Conservation (phyloP, 2,797 vertebrate genomes). For the Scomberomorus guttatus region DNA sequence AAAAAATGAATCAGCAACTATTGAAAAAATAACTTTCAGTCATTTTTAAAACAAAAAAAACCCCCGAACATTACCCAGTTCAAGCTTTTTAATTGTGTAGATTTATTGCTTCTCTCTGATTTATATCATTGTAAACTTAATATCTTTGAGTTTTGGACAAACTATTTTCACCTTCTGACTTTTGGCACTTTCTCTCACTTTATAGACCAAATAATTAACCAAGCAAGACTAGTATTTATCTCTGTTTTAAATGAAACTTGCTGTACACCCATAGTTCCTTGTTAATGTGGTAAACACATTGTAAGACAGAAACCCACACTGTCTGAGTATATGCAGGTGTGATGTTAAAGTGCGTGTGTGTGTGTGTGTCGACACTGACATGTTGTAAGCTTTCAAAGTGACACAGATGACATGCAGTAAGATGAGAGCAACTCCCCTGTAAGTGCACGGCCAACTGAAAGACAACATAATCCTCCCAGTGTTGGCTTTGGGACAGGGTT, state of each 20-base stretch:
- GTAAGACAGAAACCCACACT: not conserved
- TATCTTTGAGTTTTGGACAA: no score
- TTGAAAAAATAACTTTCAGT: no score
- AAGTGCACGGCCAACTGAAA: not conserved
- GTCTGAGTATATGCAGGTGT: accelerated
- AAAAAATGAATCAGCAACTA: no score
- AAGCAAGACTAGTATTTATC: no score
- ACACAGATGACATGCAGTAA: not conserved
- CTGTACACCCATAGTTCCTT: not conserved
- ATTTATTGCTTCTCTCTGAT: not conserved
- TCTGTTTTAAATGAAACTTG: not conserved
- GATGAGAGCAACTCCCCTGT: not conserved
- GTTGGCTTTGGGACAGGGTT: not conserved
- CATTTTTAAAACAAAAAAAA: no score
- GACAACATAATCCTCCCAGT: not conserved
- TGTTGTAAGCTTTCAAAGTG: not conserved
- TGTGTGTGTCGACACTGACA: not conserved
- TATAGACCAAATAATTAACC: no score
- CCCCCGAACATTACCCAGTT: not conserved
- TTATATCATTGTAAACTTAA: no score
- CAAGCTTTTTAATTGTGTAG: not conserved
- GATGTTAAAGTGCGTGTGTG: not conserved
- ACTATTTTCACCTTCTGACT: no score
- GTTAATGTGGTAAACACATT: not conserved
- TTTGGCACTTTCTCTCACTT: no score